Base-by-base conservation (phyloP, 1,140 invertebrate species). In the Drosophila arizonae region DNA sequence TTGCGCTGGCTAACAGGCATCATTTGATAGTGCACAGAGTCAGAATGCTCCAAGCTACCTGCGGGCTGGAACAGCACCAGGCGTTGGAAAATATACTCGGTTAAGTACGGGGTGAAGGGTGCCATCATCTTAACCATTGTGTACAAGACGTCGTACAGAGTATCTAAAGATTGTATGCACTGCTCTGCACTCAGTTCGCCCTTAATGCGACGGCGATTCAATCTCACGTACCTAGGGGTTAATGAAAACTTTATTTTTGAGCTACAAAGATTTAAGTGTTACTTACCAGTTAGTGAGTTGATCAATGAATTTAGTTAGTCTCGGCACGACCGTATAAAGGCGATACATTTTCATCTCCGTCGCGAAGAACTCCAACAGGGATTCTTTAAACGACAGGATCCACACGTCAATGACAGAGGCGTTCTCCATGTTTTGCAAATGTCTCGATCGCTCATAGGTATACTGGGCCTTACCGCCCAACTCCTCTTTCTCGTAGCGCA, bases 361-460 rank as follows among this genome's bases (percentile, higher is more conserved):
- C 51, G 96, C 95, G 6, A 99, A 95, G 94, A 97, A 99, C 57
- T 95, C 93, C 30, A 99, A 93, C 4, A 99, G 93, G 6, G 96
- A 97, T 92, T 99, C 98, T 0, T 98, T 98, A 81, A 98, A 99
- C 0, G 98, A 99, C 10, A 99, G 88, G 57, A 99, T 98, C 99
- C 99, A 99, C 71, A 95, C 94, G 92, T 99, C 99, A 97, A 99
- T 99, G 50, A 99, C 95, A 91, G 99, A 99, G 4, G 92, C 85
- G 3, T 91, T 21, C 13, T 92, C 73, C 66, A 91, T 79, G 46
- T 78, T 80, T 5, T 79, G 26, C 72, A 85, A 91, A 91, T 72
- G 82, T 6, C 91, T 87, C 51, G 93, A 93, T 60, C 96, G 94
- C 71, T 96, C 94, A 92, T 94, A 96, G 39, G 92, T 77, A 66